Base-by-base conservation (phyloP, 2,888 invertebrate species). In the Thecophora atra region DNA sequence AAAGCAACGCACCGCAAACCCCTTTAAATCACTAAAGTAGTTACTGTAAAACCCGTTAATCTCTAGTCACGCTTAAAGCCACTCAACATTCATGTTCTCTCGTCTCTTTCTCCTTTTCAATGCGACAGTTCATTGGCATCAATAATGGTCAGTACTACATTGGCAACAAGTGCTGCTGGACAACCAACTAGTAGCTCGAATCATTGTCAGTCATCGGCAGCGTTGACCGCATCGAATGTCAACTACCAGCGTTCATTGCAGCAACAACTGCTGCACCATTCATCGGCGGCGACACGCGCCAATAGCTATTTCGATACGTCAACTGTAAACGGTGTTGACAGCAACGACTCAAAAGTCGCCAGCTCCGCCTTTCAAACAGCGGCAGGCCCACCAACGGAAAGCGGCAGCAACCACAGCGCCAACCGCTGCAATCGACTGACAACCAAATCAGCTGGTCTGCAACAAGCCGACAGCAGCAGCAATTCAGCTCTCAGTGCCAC, bases 131-230 rank as follows among this genome's bases (percentile, higher is more conserved):
- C 80, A 84, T 81, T 83, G 83, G 79, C 80, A 82, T 82, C 83
- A 86, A 86, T 85, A 85, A 86, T 86, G 86, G 86, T 86, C 82
- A 86, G 86, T 83, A 84, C 86, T 84, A 83, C 86, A 84, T 84
- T 86, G 84, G 83, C 86, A 78, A 84, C 86, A 82, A 84, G 84
- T 80, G 84, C 86, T 83, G 82, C 86, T 81, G 83, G 83, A 84
- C 85, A 85, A 83, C 81, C 83, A 79, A 83, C 84, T 81, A 85
- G 85, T 84, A 81, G 85, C 82, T 76, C 77, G 65, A 76, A 78
- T 79, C 82, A 79, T 79, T 81, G 76, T 79, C 79, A 26, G 47
- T 52, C 73, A 54, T 63, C 75, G 66, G 65, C 81, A 76, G 72
- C 80, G 75, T 73, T 78, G 74, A 70, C 82, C 76, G 71, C 79